Percentiles rank a stretch among this genome's conserved stretches.
These are phyloP conservation scores for Poecilia wingei DNA, from an alignment of 2,797 vertebrate species.

Conservation along the genomic window DNA sequence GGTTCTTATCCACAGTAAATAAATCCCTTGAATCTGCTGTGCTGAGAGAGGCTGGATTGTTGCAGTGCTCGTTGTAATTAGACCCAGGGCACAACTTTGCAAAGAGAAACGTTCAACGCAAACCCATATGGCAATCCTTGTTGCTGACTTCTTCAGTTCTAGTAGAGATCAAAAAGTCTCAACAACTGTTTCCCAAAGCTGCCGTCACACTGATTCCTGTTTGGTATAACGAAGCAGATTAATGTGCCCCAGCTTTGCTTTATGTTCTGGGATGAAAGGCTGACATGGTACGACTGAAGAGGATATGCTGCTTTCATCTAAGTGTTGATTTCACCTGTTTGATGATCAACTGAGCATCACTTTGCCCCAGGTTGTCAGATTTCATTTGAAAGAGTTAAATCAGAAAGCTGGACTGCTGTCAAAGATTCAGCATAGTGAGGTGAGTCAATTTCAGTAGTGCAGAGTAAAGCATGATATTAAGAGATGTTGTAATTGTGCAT, in stretches of 20 bases:
- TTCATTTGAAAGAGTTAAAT: not conserved
- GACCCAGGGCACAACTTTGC: conserved; percentile 38
- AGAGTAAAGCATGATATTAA: not conserved
- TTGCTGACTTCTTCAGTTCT: not conserved
- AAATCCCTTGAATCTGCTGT: conserved; percentile 54
- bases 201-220: too few relatives aligned
- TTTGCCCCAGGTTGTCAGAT: not conserved
- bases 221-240: not conserved
- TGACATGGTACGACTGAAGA: not conserved
- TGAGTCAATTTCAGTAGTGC: not conserved
- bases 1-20: conserved; percentile 64
- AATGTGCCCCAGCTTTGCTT: not conserved
- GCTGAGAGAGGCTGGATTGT: conserved; percentile 40
- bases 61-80: conserved; percentile 56
- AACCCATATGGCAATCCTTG: not conserved
- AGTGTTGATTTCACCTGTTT: not conserved
- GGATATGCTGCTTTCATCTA: not conserved
- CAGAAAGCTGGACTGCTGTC: not conserved
- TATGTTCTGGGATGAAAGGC: not conserved
- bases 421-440: not conserved
- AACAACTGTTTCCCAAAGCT: not conserved
- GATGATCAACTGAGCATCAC: not conserved
- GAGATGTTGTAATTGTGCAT: not conserved
- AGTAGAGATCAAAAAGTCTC: not conserved
- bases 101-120: not conserved